Conservation (phyloP, 2,797 vertebrate species). For the Acipenser ruthenus region DNA sequence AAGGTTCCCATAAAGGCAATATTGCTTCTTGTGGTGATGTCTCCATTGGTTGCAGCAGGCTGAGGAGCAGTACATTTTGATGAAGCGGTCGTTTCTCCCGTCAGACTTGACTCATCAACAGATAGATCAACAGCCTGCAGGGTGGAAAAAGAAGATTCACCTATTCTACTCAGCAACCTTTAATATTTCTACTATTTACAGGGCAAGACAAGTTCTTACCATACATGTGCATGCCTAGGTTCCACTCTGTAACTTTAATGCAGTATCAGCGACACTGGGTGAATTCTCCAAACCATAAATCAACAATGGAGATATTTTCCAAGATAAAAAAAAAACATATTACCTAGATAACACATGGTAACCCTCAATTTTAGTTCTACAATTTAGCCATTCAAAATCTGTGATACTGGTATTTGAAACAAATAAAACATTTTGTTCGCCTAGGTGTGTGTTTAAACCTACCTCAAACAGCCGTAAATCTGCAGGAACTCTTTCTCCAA, state of each 20-base stretch:
- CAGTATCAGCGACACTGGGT: too few relatives aligned
- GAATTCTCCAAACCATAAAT: too few relatives aligned
- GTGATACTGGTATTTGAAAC: too few relatives aligned
- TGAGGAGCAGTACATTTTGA: conserved; percentile 77
- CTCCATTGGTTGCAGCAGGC: conserved; percentile 64
- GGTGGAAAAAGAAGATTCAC: neutral
- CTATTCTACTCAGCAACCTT: too few relatives aligned
- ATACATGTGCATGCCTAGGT: neutral
- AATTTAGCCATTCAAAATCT: too few relatives aligned
- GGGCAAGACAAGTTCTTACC: neutral
- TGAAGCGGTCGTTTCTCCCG: conserved; percentile 85
- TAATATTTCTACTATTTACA: neutral
- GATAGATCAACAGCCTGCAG: conserved; percentile 76
- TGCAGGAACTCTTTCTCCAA: conserved; percentile 91
- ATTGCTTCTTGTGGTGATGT: conserved; percentile 86
- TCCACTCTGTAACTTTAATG: neutral
- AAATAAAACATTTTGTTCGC: neutral
- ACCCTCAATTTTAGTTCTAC: too few relatives aligned
- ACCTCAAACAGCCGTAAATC: conserved; percentile 92
- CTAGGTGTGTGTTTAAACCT: conserved; percentile 2
- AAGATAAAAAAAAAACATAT: too few relatives aligned
- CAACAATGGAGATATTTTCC: too few relatives aligned
- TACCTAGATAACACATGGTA: too few relatives aligned
- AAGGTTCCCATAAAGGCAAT: conserved; percentile 95
- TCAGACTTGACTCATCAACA: conserved; percentile 90